Conservation (phyloP, 2,888 invertebrate species). For the Leptogaster cylindrica region DNA sequence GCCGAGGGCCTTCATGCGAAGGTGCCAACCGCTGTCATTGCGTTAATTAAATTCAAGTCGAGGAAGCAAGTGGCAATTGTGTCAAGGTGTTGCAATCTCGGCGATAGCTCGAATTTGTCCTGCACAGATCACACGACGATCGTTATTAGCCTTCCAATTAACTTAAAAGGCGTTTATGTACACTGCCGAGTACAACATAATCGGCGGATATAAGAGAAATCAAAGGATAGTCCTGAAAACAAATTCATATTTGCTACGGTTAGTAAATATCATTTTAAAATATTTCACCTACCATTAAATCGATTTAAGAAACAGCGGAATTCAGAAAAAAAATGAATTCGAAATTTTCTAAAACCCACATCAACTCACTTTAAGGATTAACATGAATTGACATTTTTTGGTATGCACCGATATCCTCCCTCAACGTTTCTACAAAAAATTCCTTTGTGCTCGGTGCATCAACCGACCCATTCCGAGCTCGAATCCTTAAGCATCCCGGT, state of each 20-base stretch:
- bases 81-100: slow-evolving; percentile 21
- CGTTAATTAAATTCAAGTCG: slow-evolving; percentile 35
- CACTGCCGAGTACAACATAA: too few species aligned
- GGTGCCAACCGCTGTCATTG: slow-evolving; percentile 9
- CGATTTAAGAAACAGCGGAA: too few species aligned
- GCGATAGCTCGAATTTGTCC: background rate
- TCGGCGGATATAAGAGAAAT: too few species aligned
- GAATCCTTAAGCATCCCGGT: slow-evolving; percentile 33
- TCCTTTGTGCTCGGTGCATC: slow-evolving; percentile 24
- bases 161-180: background rate
- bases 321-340: too few species aligned
- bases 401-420: background rate
- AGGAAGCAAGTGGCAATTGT: slow-evolving; percentile 32
- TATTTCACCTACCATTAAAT: too few species aligned
- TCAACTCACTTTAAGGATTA: slow-evolving; percentile 29
- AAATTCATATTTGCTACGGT: too few species aligned
- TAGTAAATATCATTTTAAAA: too few species aligned
- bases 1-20: slow-evolving; percentile 13
- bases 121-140: background rate
- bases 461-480: slow-evolving; percentile 21
- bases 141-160: background rate
- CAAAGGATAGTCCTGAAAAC: too few species aligned
- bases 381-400: slow-evolving; percentile 27
- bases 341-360: too few species aligned
- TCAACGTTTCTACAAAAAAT: background rate